Conservation (phyloP, 1,140 invertebrate species). For the Trichonephila clavata region DNA sequence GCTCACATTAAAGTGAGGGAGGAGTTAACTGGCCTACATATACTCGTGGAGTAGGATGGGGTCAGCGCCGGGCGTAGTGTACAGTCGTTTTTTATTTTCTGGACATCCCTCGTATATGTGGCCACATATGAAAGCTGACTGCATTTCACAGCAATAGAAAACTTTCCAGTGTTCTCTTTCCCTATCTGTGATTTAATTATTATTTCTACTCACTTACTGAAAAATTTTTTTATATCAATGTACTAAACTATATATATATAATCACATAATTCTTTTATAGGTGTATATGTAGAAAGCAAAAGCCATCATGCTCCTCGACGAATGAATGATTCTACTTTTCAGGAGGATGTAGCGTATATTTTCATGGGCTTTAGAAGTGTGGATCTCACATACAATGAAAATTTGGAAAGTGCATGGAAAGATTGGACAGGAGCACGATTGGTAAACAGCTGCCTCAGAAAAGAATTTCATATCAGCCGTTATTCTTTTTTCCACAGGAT, state of each 20-base stretch:
- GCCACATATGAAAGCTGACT: too few relatives aligned
- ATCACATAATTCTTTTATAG: slow-evolving; percentile 76
- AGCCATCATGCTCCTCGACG: not conserved
- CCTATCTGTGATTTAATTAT: too few relatives aligned
- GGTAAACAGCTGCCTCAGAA: slow-evolving; percentile 81
- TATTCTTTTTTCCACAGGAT: slow-evolving; percentile 81
- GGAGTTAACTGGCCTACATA: too few relatives aligned
- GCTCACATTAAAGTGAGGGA: too few relatives aligned
- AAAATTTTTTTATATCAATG: not conserved
- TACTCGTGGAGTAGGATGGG: too few relatives aligned
- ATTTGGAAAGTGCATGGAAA: slow-evolving; percentile 82
- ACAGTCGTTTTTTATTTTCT: too few relatives aligned
- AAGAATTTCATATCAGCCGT: slow-evolving; percentile 81
- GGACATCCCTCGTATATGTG: too few relatives aligned
- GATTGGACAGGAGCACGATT: slow-evolving; percentile 83
- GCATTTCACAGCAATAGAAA: too few relatives aligned
- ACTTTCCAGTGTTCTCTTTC: too few relatives aligned
- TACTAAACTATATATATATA: not conserved
- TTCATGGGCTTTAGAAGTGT: slow-evolving; percentile 82
- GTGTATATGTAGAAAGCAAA: slow-evolving; percentile 79
- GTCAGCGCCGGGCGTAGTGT: too few relatives aligned
- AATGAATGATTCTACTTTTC: slow-evolving; percentile 27
- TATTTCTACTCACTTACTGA: not conserved
- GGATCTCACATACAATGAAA: slow-evolving; percentile 79
- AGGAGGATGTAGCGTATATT: slow-evolving; percentile 79